Evolutionary conservation across 2,113 vertebrate species (phyloP), one percentile per base, ranked within the genome.

Genomic region (Sinosuthora webbiana): DNA sequence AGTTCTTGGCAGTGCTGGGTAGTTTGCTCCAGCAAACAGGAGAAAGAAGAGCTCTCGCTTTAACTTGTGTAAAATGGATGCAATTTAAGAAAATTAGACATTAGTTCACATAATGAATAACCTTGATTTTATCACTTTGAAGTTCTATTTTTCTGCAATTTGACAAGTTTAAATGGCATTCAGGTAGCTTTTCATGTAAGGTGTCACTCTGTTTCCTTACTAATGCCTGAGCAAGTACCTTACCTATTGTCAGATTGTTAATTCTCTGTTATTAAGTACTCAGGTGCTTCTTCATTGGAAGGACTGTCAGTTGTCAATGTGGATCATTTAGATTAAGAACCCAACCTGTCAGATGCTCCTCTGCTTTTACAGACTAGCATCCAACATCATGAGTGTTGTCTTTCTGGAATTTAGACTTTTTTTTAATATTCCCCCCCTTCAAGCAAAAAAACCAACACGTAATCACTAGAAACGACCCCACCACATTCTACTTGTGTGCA

Each of bases 191-290:
- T 95, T 96, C 92, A 90, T 88, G 86, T 89, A 88, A 97, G 94
- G 69, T 97, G 97, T 97, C 97, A 96, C 87, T 97, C 97, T 97
- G 95, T 97, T 97, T 97, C 94, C 95, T 97, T 91, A 97, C 97
- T 97, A 97, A 96, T 95, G 94, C 95, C 91, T 97, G 93, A 96
- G 82, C 95, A 95, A 96, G 90, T 95, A 73, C 93, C 79, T 97
- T 93, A 79, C 90, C 90, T 95, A 91, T 97, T 97, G 97, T 97
- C 95, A 97, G 73, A 87, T 95, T 25, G 19, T 84, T 97, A 97
- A 96, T 97, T 97, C 93, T 97, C 86, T 95, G 84, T 97, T 95
- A 97, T 97, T 97, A 97, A 97, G 95, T 97, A 94, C 88, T 97
- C 76, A 55, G 86, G 68, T 88, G 57, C 88, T 91, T 71, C 86